phyloP scores from a whole-genome alignment of 1,140 invertebrate genomes.

The Pseudomyrmex gracilis region DNA sequence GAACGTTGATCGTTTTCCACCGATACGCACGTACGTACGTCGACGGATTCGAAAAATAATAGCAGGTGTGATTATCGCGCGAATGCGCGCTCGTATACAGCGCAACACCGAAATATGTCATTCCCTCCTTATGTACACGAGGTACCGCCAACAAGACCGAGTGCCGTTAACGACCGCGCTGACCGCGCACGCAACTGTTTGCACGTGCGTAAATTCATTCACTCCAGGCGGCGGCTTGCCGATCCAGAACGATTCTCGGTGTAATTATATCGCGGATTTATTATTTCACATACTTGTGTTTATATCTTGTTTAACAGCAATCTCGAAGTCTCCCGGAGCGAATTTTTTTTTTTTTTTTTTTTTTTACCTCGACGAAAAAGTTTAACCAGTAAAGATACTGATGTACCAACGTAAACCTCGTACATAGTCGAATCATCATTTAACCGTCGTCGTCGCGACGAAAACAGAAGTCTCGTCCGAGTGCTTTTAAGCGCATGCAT shows the following conservation, averaged over 20 bases:
- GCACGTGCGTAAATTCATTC: constrained; percentile 19
- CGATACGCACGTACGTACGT: constrained; percentile 3
- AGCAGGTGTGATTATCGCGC: constrained; percentile 77
- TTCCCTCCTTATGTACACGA: constrained; percentile 54
- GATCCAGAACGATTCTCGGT: constrained; percentile 4
- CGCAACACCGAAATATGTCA: constrained; percentile 74
- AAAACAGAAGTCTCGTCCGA: constrained; percentile 33
- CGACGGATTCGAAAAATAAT: constrained; percentile 25
- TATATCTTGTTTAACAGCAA: no score
- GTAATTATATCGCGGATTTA: neutral
- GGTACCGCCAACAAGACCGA: constrained; percentile 44
- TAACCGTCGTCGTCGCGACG: neutral
- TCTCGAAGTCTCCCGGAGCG: neutral
- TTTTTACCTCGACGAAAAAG: neutral
- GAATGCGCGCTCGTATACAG: constrained; percentile 64
- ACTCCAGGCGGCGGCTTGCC: neutral
- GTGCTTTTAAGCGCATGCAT: constrained; percentile 57
- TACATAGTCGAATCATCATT: neutral
- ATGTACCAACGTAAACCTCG: no score
- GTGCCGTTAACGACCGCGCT: constrained; percentile 67
- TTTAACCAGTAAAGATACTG: no score
- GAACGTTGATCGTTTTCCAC: constrained; percentile 24
- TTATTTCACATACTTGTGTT: neutral
- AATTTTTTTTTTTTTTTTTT: neutral
- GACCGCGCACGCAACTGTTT: constrained; percentile 45